These are phyloP conservation scores for Himalopsyche japonica DNA, from an alignment of 2,888 invertebrate genomes.

Conservation along the genomic window DNA sequence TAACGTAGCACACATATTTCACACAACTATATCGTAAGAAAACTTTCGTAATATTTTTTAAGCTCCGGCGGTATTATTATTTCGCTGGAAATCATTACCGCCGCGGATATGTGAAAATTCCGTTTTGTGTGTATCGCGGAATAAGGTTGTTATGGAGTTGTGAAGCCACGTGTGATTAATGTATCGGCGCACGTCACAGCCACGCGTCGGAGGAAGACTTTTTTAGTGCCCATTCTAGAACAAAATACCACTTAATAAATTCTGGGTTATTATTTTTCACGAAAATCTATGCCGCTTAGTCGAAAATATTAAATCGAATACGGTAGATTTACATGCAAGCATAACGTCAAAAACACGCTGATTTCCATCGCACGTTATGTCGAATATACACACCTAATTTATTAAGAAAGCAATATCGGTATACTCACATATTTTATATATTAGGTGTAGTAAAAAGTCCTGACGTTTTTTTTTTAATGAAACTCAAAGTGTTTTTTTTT, in stretches of 20 bases:
- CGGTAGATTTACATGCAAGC: neutral
- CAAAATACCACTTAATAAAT: neutral
- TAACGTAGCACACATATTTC: neutral
- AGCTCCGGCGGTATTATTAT: neutral
- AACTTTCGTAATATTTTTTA: neutral
- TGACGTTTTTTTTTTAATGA: no score
- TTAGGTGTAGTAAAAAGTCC: no score
- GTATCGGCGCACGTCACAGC: slow-evolving; percentile 10
- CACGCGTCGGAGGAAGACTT: neutral
- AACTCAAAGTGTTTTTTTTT: no score
- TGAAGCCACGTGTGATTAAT: slow-evolving; percentile 14
- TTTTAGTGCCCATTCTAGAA: neutral
- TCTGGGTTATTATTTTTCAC: neutral
- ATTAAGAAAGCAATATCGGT: neutral
- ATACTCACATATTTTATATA: neutral
- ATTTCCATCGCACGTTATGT: neutral
- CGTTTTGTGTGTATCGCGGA: neutral
- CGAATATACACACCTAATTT: neutral
- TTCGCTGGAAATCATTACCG: neutral
- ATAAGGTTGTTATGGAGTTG: neutral
- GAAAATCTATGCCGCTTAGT: neutral
- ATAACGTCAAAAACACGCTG: neutral
- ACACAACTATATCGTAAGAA: neutral
- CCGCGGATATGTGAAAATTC: neutral
- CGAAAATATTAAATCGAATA: neutral